A percentile compares a stretch with the other conserved stretches of the same genome.
Evolutionary conservation across 2,797 vertebrate species (phyloP).

Genomic region (Chelidonichthys spinosus): DNA sequence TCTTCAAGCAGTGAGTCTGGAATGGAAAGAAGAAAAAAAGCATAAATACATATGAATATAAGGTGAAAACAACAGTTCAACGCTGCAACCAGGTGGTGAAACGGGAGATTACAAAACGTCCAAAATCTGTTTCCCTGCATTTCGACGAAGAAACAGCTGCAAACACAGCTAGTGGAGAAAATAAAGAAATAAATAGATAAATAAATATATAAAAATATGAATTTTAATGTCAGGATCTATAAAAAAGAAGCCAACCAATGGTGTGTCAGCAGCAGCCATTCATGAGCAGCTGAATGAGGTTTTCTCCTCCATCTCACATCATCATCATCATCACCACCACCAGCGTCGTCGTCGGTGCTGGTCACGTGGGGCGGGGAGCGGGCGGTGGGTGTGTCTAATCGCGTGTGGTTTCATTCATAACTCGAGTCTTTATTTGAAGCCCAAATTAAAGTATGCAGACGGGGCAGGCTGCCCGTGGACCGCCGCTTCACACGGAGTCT

Average conservation of each 20-base stretch:
- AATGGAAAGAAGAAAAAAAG: slow-evolving; percentile 12
- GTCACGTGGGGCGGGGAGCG: slow-evolving; percentile 75
- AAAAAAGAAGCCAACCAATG: neutral
- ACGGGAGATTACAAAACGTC: slow-evolving; percentile 26
- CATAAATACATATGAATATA: neutral
- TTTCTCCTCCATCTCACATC: slow-evolving; percentile 67
- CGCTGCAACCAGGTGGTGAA: slow-evolving; percentile 54
- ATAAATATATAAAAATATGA: neutral
- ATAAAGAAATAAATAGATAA: neutral
- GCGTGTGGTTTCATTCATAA: slow-evolving; percentile 84
- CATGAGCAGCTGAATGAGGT: slow-evolving; percentile 58
- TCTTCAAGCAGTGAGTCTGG: neutral
- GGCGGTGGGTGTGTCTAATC: slow-evolving; percentile 81
- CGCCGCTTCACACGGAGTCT: slow-evolving; percentile 56
- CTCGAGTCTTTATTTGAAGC: slow-evolving; percentile 73
- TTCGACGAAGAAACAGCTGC: neutral
- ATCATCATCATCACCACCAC: slow-evolving; percentile 47
- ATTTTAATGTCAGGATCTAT: neutral
- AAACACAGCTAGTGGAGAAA: neutral
- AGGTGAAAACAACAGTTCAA: slow-evolving; percentile 6
- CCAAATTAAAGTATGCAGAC: slow-evolving; percentile 76
- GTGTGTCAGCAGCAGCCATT: slow-evolving; percentile 42
- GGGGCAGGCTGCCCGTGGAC: slow-evolving; percentile 56
- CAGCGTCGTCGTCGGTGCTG: slow-evolving; percentile 36
- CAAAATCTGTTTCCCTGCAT: slow-evolving; percentile 3